Conservation (phyloP, 2,888 invertebrate species). For the Euphydryas editha region DNA sequence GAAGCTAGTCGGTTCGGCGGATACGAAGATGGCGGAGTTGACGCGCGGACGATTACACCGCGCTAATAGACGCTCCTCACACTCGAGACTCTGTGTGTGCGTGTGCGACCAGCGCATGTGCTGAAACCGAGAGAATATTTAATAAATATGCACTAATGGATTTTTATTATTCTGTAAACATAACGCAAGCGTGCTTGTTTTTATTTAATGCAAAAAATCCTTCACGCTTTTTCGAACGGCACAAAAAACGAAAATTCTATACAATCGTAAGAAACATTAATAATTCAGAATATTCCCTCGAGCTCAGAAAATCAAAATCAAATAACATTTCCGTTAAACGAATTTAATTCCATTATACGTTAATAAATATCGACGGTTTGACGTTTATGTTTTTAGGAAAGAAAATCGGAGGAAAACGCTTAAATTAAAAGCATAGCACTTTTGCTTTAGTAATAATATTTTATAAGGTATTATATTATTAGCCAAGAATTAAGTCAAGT, state of each 20-base stretch:
- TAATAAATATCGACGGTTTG: slow-evolving; percentile 11
- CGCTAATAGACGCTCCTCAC: slow-evolving; percentile 83
- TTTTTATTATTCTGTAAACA: slow-evolving; percentile 3
- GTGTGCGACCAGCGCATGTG: slow-evolving; percentile 89
- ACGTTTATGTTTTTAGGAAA: neutral
- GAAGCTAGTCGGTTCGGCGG: slow-evolving; percentile 89
- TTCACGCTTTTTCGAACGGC: neutral
- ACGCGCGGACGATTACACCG: slow-evolving; percentile 88
- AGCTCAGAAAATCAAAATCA: neutral
- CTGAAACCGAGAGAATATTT: slow-evolving; percentile 61
- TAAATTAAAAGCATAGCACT: neutral
- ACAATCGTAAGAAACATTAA: neutral
- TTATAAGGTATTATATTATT: neutral
- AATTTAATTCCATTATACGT: neutral
- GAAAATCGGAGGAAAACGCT: neutral
- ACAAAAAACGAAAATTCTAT: too few relatives aligned
- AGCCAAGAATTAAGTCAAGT: too few relatives aligned
- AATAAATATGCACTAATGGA: slow-evolving; percentile 17
- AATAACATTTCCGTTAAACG: neutral
- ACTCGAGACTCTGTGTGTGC: slow-evolving; percentile 86
- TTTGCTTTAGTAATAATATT: neutral
- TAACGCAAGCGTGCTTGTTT: neutral
- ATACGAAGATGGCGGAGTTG: slow-evolving; percentile 93
- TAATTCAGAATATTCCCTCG: neutral
- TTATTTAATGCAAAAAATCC: neutral